Evolutionary conservation across 2,797 vertebrate genomes (phyloP).

Genomic region (Manis crassicaudata): DNA sequence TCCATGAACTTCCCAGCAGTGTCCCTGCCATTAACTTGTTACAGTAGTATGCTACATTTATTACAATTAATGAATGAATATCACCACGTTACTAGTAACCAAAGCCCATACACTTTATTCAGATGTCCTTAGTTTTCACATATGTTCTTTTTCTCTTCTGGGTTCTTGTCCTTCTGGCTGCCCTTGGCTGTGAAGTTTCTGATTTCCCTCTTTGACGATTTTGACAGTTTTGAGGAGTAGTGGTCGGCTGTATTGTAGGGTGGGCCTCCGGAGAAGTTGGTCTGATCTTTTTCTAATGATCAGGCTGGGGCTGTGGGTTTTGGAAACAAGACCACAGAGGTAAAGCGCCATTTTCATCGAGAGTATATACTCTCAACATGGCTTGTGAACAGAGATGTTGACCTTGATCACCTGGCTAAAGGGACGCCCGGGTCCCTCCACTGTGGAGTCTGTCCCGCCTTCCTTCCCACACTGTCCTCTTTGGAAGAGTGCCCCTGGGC

Average conservation of each 20-base stretch:
- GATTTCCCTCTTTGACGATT: not conserved
- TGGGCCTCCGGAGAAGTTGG: not conserved
- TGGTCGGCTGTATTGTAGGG: too few relatives aligned
- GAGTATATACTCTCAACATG: too few relatives aligned
- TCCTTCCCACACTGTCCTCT: not conserved
- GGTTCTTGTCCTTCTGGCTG: rapidly evolving
- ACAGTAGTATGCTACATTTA: not conserved
- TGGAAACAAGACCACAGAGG: not conserved
- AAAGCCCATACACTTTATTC: too few relatives aligned
- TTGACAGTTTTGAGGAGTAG: not conserved
- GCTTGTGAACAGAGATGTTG: rapidly evolving
- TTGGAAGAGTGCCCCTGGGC: rapidly evolving
- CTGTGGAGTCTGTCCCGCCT: not conserved
- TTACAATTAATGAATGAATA: too few relatives aligned
- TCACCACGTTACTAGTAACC: not conserved
- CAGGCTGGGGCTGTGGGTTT: not conserved
- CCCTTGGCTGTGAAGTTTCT: not conserved
- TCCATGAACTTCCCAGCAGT: not conserved
- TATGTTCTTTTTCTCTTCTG: not conserved
- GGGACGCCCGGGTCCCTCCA: not conserved
- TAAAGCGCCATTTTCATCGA: not conserved
- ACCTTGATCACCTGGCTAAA: not conserved
- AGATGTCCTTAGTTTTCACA: not conserved
- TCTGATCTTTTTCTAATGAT: not conserved
- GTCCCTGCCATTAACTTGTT: not conserved